Evolutionary conservation across 2,797 vertebrate genomes (phyloP).

Genomic region (Galaxias olidus): DNA sequence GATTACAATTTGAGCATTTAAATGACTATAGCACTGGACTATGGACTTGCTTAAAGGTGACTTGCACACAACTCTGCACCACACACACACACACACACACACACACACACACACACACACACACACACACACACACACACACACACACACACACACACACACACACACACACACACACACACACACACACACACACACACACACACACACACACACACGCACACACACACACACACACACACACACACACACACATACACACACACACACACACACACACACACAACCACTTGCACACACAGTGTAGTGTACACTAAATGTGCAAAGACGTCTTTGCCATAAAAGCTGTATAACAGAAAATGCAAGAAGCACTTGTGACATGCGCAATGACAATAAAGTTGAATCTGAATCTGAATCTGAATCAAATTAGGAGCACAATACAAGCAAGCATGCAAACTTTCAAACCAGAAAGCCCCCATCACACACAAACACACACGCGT

Average conservation of each 20-base stretch:
- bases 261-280: conserved; percentile 17
- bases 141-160: conserved; percentile 21
- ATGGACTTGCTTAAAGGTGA: too few species aligned
- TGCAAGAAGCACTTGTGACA: background rate
- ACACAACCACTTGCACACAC: conserved; percentile 4
- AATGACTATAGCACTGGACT: too few species aligned
- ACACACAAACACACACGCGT: background rate
- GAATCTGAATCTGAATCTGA: background rate
- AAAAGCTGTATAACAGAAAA: too few species aligned
- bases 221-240: conserved; percentile 24
- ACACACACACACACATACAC: conserved; percentile 17
- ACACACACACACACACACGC: conserved; percentile 20
- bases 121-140: conserved; percentile 19
- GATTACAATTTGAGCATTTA: too few species aligned
- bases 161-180: conserved; percentile 20
- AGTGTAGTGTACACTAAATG: too few species aligned
- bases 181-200: conserved; percentile 20
- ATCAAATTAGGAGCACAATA: background rate
- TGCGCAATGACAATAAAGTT: background rate
- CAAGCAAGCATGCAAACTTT: conserved; percentile 1
- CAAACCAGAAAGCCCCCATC: background rate
- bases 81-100: conserved; percentile 19
- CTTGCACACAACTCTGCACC: too few species aligned
- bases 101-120: conserved; percentile 22
- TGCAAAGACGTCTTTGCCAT: too few species aligned